Percentiles rank a stretch among this genome's conserved stretches.
Conservation (phyloP, 2,113 vertebrate species). For the Xenus cinereus region DNA sequence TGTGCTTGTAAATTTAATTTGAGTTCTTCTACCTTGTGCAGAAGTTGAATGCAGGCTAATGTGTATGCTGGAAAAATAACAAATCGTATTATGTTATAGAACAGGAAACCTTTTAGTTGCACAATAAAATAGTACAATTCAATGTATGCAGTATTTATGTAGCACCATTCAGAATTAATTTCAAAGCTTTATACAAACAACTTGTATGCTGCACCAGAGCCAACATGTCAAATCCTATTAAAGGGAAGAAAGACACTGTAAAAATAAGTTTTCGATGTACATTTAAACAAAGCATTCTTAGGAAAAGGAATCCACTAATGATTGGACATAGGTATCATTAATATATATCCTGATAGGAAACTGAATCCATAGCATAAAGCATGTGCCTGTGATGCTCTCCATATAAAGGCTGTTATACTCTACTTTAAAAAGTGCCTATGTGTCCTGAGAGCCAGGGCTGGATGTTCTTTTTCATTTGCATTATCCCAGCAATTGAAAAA, state of each 20-base stretch:
- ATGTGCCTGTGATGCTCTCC: background rate
- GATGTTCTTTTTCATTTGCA: background rate
- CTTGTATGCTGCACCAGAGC: background rate
- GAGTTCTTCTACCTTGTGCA: background rate
- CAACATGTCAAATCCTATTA: background rate
- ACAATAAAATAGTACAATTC: background rate
- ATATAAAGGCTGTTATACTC: background rate
- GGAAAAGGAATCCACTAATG: background rate
- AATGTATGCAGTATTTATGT: background rate
- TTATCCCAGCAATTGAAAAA: background rate
- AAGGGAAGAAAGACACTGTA: constrained; percentile 16
- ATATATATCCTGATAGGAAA: background rate
- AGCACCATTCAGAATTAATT: background rate
- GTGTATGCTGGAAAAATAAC: constrained; percentile 34
- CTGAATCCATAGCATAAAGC: background rate
- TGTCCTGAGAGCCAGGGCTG: background rate
- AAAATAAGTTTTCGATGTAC: background rate
- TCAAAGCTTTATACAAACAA: constrained; percentile 28
- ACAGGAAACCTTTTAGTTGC: constrained; percentile 5
- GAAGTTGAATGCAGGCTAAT: background rate
- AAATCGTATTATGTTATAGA: background rate
- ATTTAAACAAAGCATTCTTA: background rate
- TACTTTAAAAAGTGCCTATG: background rate
- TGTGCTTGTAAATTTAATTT: constrained; percentile 36
- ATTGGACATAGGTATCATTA: background rate